Conservation (phyloP, 2,113 vertebrate genomes). For the Dendropsophus ebraccatus region DNA sequence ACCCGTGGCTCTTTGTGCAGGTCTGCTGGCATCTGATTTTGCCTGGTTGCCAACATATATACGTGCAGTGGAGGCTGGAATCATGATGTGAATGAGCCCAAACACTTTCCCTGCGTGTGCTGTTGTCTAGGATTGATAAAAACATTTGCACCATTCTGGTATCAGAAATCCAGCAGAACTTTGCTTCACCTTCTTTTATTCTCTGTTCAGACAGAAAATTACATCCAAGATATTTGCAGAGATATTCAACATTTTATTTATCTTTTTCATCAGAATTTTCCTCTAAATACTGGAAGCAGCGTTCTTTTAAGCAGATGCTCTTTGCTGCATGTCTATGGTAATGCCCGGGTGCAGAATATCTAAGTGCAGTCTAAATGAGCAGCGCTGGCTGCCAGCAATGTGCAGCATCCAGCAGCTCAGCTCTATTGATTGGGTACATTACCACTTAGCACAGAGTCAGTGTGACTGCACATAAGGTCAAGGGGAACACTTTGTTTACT, state of each 20-base stretch:
- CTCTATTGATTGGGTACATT: slow-evolving; percentile 52
- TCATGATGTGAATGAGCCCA: no score
- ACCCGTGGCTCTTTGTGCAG: no score
- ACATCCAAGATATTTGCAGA: background rate
- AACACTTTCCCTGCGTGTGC: no score
- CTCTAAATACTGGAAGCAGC: background rate
- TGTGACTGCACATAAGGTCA: slow-evolving; percentile 56
- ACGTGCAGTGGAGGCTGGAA: no score
- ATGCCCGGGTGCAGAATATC: background rate
- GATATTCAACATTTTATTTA: background rate
- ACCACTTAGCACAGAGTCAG: slow-evolving; percentile 55
- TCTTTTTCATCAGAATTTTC: background rate
- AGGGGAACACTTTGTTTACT: slow-evolving; percentile 53
- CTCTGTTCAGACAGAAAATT: background rate
- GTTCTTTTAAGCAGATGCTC: background rate
- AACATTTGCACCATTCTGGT: no score
- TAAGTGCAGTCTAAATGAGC: background rate
- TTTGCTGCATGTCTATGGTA: background rate
- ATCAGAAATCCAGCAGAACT: no score
- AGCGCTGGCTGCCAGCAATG: background rate
- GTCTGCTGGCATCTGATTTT: no score
- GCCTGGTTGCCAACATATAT: no score
- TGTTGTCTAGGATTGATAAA: no score
- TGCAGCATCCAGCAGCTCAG: slow-evolving; percentile 18
- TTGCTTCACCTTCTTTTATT: no score